Percentiles rank a stretch among this genome's conserved stretches.
Conservation (phyloP, 2,113 vertebrate genomes). For the Poecile atricapillus region DNA sequence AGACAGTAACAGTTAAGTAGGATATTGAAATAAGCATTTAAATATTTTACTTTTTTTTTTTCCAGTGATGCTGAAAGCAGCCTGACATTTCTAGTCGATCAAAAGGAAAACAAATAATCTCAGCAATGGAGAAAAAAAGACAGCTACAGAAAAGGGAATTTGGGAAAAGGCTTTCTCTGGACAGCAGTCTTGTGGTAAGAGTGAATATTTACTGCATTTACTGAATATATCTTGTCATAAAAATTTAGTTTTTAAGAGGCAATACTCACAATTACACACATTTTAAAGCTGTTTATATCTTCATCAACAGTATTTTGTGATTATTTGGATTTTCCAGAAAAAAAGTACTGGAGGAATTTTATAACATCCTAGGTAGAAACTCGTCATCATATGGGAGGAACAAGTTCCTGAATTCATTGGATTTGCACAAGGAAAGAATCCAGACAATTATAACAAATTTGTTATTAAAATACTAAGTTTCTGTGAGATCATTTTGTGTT, state of each 20-base stretch:
- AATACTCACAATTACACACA: background rate
- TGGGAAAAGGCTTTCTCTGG: constrained; percentile 81
- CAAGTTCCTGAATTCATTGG: background rate
- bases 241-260: constrained; percentile 25
- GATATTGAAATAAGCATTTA: constrained; percentile 52
- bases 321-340: constrained; percentile 36
- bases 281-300: constrained; percentile 6
- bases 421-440: background rate
- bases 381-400: background rate
- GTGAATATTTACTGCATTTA: constrained; percentile 58
- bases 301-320: background rate
- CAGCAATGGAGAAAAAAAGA: constrained; percentile 76
- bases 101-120: constrained; percentile 66
- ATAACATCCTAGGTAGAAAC: background rate
- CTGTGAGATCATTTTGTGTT: background rate
- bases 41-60: background rate
- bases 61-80: constrained; percentile 56
- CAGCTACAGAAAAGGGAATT: constrained; percentile 78
- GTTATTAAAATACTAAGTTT: background rate
- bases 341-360: constrained; percentile 35
- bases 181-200: constrained; percentile 85
- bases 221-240: constrained; percentile 43
- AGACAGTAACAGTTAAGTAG: constrained; percentile 17
- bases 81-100: constrained; percentile 42
- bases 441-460: background rate